Evolutionary conservation across 2,888 invertebrate genomes (phyloP).

Genomic region (Allacma fusca): DNA sequence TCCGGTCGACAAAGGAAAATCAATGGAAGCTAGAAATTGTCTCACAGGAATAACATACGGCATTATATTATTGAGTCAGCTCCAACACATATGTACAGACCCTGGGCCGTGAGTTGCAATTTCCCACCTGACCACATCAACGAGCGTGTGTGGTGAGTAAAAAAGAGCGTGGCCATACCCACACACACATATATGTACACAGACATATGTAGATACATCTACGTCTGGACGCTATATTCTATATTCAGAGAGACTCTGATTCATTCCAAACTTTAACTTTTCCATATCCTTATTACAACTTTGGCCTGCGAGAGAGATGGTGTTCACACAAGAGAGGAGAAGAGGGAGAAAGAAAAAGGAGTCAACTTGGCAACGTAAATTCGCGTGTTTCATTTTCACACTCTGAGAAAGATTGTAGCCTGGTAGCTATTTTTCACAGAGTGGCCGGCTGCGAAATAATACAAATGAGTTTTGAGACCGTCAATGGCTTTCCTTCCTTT

Average conservation of each 20-base stretch:
- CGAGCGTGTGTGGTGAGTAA: neutral
- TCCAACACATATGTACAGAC: no score
- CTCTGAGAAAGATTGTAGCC: slow-evolving; percentile 19
- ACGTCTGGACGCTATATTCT: no score
- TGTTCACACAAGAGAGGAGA: neutral
- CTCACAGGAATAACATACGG: neutral
- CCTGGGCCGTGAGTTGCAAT: neutral
- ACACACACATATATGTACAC: no score
- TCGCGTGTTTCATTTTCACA: slow-evolving; percentile 51
- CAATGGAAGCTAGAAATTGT: neutral
- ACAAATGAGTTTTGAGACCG: slow-evolving; percentile 44
- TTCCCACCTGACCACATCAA: slow-evolving; percentile 16
- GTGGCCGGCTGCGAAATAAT: slow-evolving; percentile 44
- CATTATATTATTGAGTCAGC: neutral
- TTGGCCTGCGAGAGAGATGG: neutral
- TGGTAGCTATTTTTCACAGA: slow-evolving; percentile 45
- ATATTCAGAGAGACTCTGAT: no score
- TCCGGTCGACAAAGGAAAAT: neutral
- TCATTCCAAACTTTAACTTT: no score
- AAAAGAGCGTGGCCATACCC: neutral
- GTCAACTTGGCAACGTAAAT: slow-evolving; percentile 51
- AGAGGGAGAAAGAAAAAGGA: neutral
- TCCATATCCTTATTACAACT: neutral
- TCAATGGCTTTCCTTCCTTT: slow-evolving; percentile 25
- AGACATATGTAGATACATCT: no score